These are phyloP conservation scores for Exocentrus adspersus DNA, from an alignment of 2,888 invertebrate species.

Conservation along the genomic window DNA sequence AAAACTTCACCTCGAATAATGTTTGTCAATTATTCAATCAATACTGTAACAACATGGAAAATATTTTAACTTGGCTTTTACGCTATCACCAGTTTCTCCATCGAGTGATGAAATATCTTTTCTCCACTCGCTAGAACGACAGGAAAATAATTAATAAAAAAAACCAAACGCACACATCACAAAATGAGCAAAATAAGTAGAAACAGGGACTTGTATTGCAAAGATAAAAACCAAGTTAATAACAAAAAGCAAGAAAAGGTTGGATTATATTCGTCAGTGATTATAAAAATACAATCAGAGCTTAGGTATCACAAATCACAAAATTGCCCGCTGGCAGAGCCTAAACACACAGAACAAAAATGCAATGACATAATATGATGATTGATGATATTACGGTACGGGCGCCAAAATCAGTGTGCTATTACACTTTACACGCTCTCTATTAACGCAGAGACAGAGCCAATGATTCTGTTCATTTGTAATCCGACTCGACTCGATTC, in stretches of 20 bases:
- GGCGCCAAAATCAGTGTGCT: conserved; percentile 60
- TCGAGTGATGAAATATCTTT: conserved; percentile 47
- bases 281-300: conserved; percentile 22
- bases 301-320: conserved; percentile 22
- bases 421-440: conserved; percentile 56
- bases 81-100: conserved; percentile 49
- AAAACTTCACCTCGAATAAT: not conserved
- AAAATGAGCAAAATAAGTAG: conserved; percentile 22
- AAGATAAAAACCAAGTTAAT: conserved; percentile 47
- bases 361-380: conserved; percentile 30
- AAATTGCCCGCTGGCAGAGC: conserved; percentile 8
- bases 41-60: conserved; percentile 29
- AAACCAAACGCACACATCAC: conserved; percentile 19
- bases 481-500: conserved; percentile 71
- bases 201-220: conserved; percentile 16
- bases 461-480: conserved; percentile 65
- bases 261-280: too few species aligned
- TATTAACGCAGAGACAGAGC: conserved; percentile 31
- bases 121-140: conserved; percentile 50
- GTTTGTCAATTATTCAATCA: conserved; percentile 10
- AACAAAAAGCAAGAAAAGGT: conserved; percentile 14
- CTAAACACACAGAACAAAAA: conserved; percentile 26
- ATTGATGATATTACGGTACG: too few species aligned
- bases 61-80: conserved; percentile 46
- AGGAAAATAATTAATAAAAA: conserved; percentile 21